Percentiles rank a stretch among this genome's conserved stretches.
Conservation (phyloP, 2,797 vertebrate genomes). For the Thalassophryne amazonica region DNA sequence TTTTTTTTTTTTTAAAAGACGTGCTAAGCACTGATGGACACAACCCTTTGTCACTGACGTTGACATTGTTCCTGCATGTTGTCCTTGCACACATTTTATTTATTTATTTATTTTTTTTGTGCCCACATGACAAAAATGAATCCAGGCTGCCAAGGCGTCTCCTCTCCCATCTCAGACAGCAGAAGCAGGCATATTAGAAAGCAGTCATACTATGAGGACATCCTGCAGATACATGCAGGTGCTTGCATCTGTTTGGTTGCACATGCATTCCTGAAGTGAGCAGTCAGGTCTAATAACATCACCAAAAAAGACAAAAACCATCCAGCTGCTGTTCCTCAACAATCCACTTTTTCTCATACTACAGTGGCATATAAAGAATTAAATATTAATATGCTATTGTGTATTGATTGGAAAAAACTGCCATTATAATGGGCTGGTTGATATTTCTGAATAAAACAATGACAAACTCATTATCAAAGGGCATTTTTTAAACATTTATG, state of each 20-base stretch:
- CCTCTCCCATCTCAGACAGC: conserved; percentile 80
- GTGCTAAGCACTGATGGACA: conserved; percentile 85
- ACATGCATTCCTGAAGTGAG: conserved; percentile 8
- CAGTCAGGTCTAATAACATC: conserved; percentile 36
- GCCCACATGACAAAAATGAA: conserved; percentile 83
- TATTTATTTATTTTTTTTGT: too few relatives aligned
- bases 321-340: conserved; percentile 64
- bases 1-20: too few relatives aligned
- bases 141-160: conserved; percentile 83
- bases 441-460: conserved; percentile 86
- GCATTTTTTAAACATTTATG: conserved; percentile 87
- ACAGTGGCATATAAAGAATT: conserved; percentile 79
- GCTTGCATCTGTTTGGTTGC: background rate
- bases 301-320: conserved; percentile 61
- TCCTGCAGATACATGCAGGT: conserved; percentile 16
- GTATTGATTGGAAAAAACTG: conserved; percentile 82
- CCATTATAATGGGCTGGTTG: conserved; percentile 77
- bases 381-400: conserved; percentile 82
- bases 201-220: conserved; percentile 26
- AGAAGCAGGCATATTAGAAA: conserved; percentile 14
- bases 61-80: conserved; percentile 78
- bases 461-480: conserved; percentile 84
- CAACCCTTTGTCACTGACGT: conserved; percentile 73
- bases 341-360: conserved; percentile 66
- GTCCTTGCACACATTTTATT: conserved; percentile 85